Conservation (phyloP, 2,888 invertebrate species). For the Crioceris asparagi region DNA sequence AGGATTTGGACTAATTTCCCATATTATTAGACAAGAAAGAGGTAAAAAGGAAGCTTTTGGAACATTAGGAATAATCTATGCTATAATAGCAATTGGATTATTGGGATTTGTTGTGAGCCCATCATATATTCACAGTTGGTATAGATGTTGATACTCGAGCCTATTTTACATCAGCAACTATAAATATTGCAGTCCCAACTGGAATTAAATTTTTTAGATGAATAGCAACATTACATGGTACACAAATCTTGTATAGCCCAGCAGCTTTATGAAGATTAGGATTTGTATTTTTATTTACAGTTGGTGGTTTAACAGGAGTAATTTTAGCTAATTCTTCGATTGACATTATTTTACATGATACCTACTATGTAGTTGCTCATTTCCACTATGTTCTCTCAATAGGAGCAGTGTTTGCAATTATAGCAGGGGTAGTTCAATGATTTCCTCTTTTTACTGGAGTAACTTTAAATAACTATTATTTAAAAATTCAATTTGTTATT, state of each 20-base stretch:
- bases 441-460: slow-evolving; percentile 64
- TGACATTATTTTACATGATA: slow-evolving; percentile 71
- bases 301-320: slow-evolving; percentile 61
- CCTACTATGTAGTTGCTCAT: slow-evolving; percentile 76
- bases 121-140: slow-evolving; percentile 77
- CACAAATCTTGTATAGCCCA: slow-evolving; percentile 48
- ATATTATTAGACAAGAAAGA: slow-evolving; percentile 64
- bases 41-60: slow-evolving; percentile 29
- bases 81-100: slow-evolving; percentile 72
- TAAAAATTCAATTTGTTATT: too few species aligned
- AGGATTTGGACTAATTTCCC: slow-evolving; percentile 72
- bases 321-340: slow-evolving; percentile 63
- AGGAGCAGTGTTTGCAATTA: slow-evolving; percentile 70
- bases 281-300: slow-evolving; percentile 67
- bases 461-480: slow-evolving; percentile 45
- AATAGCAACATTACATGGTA: slow-evolving; percentile 58
- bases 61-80: slow-evolving; percentile 28
- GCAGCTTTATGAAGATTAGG: slow-evolving; percentile 58
- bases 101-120: slow-evolving; percentile 78
- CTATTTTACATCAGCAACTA: slow-evolving; percentile 74
- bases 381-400: slow-evolving; percentile 74
- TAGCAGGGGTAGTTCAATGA: slow-evolving; percentile 63
- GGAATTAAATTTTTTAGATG: slow-evolving; percentile 78
- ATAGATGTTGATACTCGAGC: slow-evolving; percentile 77
- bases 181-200: slow-evolving; percentile 79